These are phyloP conservation scores for Sebastiscus albofasciatus DNA, from an alignment of 2,797 vertebrate genomes.

Conservation along the genomic window DNA sequence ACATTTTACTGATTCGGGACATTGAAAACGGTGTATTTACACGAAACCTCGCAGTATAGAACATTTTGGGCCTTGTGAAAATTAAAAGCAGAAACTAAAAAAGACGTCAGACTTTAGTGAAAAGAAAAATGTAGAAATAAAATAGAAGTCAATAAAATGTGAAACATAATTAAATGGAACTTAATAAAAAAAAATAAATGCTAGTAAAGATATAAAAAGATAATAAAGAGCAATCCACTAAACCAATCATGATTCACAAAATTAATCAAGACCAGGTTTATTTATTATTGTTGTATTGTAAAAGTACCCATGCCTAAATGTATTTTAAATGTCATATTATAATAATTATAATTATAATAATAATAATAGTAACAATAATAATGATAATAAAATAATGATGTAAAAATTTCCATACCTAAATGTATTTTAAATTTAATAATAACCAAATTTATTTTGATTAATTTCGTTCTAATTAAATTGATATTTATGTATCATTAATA, in stretches of 20 bases:
- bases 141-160: not conserved
- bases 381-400: not conserved
- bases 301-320: not conserved
- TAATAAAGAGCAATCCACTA: not conserved
- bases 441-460: too few relatives aligned
- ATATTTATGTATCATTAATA: not conserved
- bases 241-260: not conserved
- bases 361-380: too few relatives aligned
- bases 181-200: not conserved
- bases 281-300: not conserved
- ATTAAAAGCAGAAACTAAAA: not conserved
- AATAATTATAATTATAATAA: too few relatives aligned
- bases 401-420: not conserved
- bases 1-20: not conserved
- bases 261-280: not conserved
- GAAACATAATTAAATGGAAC: not conserved
- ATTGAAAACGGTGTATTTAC: not conserved
- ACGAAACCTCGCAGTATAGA: not conserved
- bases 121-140: not conserved
- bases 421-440: not conserved
- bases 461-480: too few relatives aligned
- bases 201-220: not conserved
- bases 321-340: not conserved
- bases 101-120: not conserved
- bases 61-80: rapidly evolving